Base-by-base conservation (phyloP, 2,888 invertebrate species). In the Pterostichus niger region DNA sequence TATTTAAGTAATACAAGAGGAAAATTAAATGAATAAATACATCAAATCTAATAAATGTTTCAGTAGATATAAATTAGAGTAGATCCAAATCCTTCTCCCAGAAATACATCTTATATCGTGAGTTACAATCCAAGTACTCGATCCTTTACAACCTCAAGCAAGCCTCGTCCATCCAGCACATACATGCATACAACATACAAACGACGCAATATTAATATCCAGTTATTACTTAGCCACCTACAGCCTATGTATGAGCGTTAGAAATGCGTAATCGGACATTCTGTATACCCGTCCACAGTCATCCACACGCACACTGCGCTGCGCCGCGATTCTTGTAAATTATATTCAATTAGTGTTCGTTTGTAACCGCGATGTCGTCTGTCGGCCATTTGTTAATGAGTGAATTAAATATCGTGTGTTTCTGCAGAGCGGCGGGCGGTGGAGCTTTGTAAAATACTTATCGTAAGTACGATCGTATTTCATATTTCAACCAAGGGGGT, bases 261-360 rank as follows among this genome's bases (percentile, higher is more conserved):
- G 75, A 75, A 75, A 61, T 46, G 78, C 77, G 77, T 78, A 78
- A 78, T 78, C 61, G 64, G 78, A 79, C 78, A 79, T 79, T 79
- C 33, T 79, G 61, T 75, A 75, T 44, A 46, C 44, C 24, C 33
- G 33, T 52, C 52, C 75, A 75, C 61, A 31, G 24, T 49, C 44
- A 24, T 64, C 15, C 35, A 77, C 56, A 56, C 59, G 40, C 77
- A 15, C 56, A 56, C 9, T 49, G 24, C 24, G 52, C 31, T 17
- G 11, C 31, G 52, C 33, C 33, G 64, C 52, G 80, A 80, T 80
- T 80, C 80, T 68, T 80, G 80, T 80, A 80, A 80, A 68, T 80
- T 68, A 80, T 52, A 52, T 79, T 80, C 80, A 80, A 80, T 80
- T 80, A 80, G 68, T 68, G 80, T 80, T 33, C 68, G 80, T 80